Conservation (phyloP, 2,888 invertebrate genomes). For the Willowsia nigromaculata region DNA sequence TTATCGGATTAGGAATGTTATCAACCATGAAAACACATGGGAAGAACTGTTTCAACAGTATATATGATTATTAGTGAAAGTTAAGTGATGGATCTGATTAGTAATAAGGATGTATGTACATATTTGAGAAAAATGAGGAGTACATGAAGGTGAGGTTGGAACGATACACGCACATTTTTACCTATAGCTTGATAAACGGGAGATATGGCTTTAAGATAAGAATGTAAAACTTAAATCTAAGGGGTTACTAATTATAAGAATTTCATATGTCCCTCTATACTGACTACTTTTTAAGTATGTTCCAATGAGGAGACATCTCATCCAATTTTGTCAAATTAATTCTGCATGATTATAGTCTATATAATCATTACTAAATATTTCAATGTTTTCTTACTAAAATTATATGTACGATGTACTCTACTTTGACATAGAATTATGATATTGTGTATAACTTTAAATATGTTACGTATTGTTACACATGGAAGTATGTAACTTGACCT, state of each 20-base stretch:
- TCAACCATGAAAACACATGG: background rate
- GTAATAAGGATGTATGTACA: background rate
- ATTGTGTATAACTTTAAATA: background rate
- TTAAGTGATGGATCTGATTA: conserved; percentile 19
- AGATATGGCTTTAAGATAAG: background rate
- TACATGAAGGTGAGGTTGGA: conserved; percentile 51
- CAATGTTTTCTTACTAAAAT: too few species aligned
- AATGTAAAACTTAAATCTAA: background rate
- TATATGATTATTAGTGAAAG: background rate
- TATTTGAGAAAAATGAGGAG: background rate
- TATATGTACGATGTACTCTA: too few species aligned
- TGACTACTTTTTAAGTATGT: background rate
- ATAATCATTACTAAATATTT: too few species aligned
- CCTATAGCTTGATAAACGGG: conserved; percentile 44
- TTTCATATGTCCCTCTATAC: background rate
- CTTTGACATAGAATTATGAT: too few species aligned
- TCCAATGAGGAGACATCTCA: background rate
- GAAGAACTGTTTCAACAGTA: background rate
- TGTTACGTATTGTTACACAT: too few species aligned
- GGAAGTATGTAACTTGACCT: background rate
- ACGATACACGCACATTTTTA: conserved; percentile 72
- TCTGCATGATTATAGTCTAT: too few species aligned
- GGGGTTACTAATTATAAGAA: background rate
- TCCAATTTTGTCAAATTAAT: background rate
- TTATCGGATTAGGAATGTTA: background rate